A percentile compares a stretch with the other conserved stretches of the same genome.
Evolutionary conservation across 1,140 invertebrate genomes (phyloP).

Genomic region (Cheumatopsyche charites): DNA sequence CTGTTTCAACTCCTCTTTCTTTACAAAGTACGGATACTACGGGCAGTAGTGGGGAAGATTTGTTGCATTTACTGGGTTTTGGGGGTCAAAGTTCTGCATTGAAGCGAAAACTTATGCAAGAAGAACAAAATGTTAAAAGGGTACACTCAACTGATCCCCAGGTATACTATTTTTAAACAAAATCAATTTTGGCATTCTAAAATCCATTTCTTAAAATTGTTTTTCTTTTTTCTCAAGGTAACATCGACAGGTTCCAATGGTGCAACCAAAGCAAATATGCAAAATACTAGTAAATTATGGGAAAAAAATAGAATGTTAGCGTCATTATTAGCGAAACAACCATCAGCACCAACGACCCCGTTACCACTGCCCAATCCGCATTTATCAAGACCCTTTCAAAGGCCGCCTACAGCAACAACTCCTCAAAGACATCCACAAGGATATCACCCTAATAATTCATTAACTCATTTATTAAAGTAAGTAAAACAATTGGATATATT

Average conservation of each 20-base stretch:
- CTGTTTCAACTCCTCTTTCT: constrained; percentile 7
- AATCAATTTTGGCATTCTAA: too few species aligned
- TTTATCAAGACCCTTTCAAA: constrained; percentile 51
- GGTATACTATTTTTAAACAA: constrained; percentile 43
- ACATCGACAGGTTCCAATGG: constrained; percentile 55
- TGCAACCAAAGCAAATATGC: constrained; percentile 49
- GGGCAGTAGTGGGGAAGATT: constrained; percentile 37
- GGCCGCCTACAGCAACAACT: constrained; percentile 48
- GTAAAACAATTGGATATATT: constrained; percentile 45
- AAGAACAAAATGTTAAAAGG: constrained; percentile 45
- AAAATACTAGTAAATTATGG: constrained; percentile 70
- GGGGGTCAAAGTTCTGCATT: constrained; percentile 43
- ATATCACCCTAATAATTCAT: constrained; percentile 51
- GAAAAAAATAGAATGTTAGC: constrained; percentile 89
- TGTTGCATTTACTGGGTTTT: constrained; percentile 40
- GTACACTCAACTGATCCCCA: constrained; percentile 57
- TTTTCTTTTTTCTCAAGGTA: constrained; percentile 52
- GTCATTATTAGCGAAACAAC: constrained; percentile 78
- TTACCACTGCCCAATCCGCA: constrained; percentile 54
- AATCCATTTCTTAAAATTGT: not conserved
- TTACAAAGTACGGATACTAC: not conserved
- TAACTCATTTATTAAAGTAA: constrained; percentile 56
- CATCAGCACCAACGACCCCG: constrained; percentile 69
- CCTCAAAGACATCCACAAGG: constrained; percentile 46
- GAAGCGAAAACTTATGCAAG: constrained; percentile 47